phyloP scores from a whole-genome alignment of 2,113 vertebrate genomes.

The Cryptomyrus ogoouensis region DNA sequence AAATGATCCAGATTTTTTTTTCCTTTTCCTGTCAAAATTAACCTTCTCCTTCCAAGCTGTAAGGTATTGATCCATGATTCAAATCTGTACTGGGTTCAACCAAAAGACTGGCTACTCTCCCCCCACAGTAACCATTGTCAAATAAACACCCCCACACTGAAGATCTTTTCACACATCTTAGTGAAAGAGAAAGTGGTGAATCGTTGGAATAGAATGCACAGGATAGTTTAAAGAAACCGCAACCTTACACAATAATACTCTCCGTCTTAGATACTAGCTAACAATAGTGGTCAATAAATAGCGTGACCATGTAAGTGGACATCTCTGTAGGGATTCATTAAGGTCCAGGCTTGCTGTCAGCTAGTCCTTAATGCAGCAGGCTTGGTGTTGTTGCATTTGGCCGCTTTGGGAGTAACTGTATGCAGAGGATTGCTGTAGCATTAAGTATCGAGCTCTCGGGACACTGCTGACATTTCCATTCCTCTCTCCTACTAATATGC shows the following conservation, averaged over 20 bases:
- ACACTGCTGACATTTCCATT: neutral
- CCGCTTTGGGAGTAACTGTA: neutral
- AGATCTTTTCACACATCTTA: neutral
- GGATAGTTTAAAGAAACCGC: neutral
- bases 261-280: neutral
- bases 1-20: neutral
- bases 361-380: neutral
- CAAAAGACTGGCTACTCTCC: neutral
- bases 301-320: neutral
- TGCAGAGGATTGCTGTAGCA: neutral
- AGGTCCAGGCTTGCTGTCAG: neutral
- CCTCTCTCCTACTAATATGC: neutral
- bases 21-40: neutral
- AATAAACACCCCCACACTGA: neutral
- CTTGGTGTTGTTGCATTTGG: neutral
- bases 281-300: neutral
- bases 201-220: neutral
- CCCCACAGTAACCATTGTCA: neutral
- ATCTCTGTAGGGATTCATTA: neutral
- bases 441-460: neutral
- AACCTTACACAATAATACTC: neutral
- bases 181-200: neutral
- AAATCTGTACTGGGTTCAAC: neutral
- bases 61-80: neutral
- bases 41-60: neutral